phyloP scores from a whole-genome alignment of 2,113 vertebrate genomes.

The Chaetodon trifascialis region DNA sequence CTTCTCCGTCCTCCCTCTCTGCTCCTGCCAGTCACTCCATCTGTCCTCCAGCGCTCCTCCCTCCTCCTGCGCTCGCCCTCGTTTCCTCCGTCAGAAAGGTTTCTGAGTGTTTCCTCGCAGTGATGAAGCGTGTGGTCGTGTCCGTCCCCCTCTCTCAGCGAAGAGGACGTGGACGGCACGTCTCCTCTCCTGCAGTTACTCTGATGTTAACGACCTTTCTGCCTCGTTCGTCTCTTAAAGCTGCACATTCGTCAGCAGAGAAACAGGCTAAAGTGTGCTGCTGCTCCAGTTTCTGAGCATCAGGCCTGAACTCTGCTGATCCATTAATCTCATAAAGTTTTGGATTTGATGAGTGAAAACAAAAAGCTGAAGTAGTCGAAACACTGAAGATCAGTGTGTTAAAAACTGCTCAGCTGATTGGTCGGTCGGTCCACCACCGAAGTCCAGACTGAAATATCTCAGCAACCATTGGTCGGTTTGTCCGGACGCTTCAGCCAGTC shows the following conservation, averaged over 20 bases:
- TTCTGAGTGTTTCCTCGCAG: background rate
- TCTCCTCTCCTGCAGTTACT: conserved; percentile 37
- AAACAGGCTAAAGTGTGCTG: background rate
- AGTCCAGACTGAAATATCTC: no score
- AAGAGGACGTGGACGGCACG: conserved; percentile 22
- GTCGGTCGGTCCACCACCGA: no score
- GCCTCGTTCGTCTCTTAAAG: conserved; percentile 36
- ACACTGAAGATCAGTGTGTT: no score
- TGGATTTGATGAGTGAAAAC: background rate
- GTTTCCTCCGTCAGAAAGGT: conserved; percentile 6
- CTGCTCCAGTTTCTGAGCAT: background rate
- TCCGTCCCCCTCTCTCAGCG: background rate
- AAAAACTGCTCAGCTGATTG: no score
- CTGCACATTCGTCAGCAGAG: background rate
- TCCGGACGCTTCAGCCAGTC: no score
- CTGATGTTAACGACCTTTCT: conserved; percentile 29
- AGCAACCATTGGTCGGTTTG: no score
- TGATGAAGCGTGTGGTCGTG: background rate
- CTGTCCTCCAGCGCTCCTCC: conserved; percentile 17
- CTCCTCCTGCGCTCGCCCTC: background rate
- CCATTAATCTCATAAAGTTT: background rate
- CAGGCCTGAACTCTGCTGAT: background rate
- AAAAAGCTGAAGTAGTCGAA: no score
- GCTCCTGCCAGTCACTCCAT: conserved; percentile 35
- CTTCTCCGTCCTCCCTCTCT: background rate